A percentile compares a stretch with the other conserved stretches of the same genome.
These are phyloP conservation scores for Philereme transversata DNA, from an alignment of 2,888 invertebrate genomes.

Conservation along the genomic window DNA sequence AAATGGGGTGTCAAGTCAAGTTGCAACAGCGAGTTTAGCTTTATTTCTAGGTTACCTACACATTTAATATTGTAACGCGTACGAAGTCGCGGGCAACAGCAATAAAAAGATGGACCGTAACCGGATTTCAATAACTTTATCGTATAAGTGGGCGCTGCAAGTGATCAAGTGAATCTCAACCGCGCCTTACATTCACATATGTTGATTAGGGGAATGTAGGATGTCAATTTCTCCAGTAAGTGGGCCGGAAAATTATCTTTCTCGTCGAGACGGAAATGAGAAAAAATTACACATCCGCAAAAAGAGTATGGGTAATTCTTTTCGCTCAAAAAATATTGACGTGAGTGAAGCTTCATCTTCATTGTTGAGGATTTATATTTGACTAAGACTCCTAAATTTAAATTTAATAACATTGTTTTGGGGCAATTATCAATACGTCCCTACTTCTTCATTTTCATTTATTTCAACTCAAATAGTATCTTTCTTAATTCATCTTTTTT, in stretches of 20 bases:
- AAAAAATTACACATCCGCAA: constrained; percentile 35
- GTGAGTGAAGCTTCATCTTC: background rate
- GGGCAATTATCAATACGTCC: too few species aligned
- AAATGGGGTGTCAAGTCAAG: too few species aligned
- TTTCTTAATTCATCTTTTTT: too few species aligned
- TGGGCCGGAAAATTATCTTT: constrained; percentile 30
- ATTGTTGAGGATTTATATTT: too few species aligned
- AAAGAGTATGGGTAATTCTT: constrained; percentile 16
- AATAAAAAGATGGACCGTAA: background rate
- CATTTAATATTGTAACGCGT: too few species aligned
- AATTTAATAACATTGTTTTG: too few species aligned
- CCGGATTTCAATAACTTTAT: background rate
- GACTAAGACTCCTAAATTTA: too few species aligned
- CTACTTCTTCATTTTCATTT: too few species aligned
- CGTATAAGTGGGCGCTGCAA: constrained; percentile 1
- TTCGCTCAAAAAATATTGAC: constrained; percentile 7
- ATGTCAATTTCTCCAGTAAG: constrained; percentile 25
- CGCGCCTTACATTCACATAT: constrained; percentile 1
- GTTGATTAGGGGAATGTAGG: constrained; percentile 24
- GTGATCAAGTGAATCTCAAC: background rate
- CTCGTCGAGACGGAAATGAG: constrained; percentile 49
- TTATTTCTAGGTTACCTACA: too few species aligned
- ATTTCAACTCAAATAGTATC: too few species aligned
- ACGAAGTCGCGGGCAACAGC: too few species aligned
- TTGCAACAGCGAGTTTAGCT: too few species aligned